These are phyloP conservation scores for Aeoliscus strigatus DNA, from an alignment of 2,797 vertebrate genomes.

Conservation along the genomic window DNA sequence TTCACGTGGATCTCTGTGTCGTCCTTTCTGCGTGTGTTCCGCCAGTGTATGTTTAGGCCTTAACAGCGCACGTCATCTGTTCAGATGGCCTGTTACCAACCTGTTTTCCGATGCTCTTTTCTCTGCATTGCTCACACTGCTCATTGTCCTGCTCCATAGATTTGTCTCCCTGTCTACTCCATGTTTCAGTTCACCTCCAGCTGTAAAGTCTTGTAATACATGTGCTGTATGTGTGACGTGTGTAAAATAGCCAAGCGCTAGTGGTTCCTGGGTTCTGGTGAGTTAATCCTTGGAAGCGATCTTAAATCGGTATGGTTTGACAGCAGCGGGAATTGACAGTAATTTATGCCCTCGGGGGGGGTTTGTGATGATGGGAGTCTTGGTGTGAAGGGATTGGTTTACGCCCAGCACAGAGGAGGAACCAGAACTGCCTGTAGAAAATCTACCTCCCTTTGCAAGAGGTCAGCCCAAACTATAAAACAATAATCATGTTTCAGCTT, in stretches of 20 bases:
- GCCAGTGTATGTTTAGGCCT: no score
- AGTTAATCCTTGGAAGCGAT: slow-evolving; percentile 22
- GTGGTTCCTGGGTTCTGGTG: slow-evolving; percentile 21
- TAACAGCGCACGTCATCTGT: background rate
- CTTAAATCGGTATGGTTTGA: slow-evolving; percentile 44
- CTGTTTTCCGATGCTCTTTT: slow-evolving; percentile 9
- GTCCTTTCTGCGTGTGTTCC: no score
- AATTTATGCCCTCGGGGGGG: slow-evolving; percentile 45
- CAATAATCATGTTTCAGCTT: slow-evolving; percentile 29
- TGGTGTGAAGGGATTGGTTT: slow-evolving; percentile 30
- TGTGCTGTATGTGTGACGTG: slow-evolving; percentile 1
- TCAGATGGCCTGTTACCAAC: slow-evolving; percentile 10
- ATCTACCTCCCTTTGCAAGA: slow-evolving; percentile 28
- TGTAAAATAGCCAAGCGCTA: slow-evolving; percentile 12
- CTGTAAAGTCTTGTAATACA: background rate
- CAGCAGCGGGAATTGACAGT: slow-evolving; percentile 28
- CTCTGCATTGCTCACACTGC: background rate
- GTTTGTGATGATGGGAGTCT: slow-evolving; percentile 26
- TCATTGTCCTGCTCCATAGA: background rate
- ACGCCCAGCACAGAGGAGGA: slow-evolving; percentile 14
- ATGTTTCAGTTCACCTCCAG: slow-evolving; percentile 6
- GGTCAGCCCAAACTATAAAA: slow-evolving; percentile 25
- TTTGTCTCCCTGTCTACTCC: background rate
- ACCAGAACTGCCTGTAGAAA: slow-evolving; percentile 27
- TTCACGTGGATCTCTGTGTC: no score